phyloP scores from a whole-genome alignment of 1,140 invertebrate genomes.

The Telenomus remus region DNA sequence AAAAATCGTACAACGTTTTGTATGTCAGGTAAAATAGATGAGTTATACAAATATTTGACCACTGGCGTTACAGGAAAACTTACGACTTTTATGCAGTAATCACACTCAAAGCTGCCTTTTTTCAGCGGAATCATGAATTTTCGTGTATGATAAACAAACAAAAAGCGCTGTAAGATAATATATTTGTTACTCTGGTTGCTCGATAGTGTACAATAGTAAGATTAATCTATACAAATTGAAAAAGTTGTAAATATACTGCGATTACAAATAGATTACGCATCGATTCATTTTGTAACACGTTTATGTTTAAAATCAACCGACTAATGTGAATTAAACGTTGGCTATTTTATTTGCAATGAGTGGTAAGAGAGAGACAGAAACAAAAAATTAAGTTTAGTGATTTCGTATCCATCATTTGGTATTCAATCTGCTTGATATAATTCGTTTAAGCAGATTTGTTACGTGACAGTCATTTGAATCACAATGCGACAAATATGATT shows the following conservation, averaged over 20 bases:
- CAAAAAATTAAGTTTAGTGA: slow-evolving; percentile 6
- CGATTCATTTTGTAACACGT: too few relatives aligned
- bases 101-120: slow-evolving; percentile 49
- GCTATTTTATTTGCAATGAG: too few relatives aligned
- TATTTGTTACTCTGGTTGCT: slow-evolving; percentile 73
- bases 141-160: slow-evolving; percentile 46
- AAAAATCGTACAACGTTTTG: too few relatives aligned
- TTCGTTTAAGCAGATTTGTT: too few relatives aligned
- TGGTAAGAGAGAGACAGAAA: not conserved
- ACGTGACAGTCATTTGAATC: too few relatives aligned
- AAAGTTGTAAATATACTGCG: slow-evolving; percentile 59
- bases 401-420: too few relatives aligned
- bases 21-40: not conserved
- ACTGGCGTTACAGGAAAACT: slow-evolving; percentile 26
- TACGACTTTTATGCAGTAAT: slow-evolving; percentile 38
- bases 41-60: slow-evolving; percentile 4
- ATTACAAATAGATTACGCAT: not conserved
- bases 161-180: slow-evolving; percentile 69
- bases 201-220: slow-evolving; percentile 70
- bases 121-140: slow-evolving; percentile 49
- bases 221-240: slow-evolving; percentile 35
- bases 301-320: too few relatives aligned
- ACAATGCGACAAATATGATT: too few relatives aligned
- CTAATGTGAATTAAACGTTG: too few relatives aligned
- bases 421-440: too few relatives aligned